These are phyloP conservation scores for Bimastos eiseni DNA, from an alignment of 2,888 invertebrate species.

Conservation along the genomic window DNA sequence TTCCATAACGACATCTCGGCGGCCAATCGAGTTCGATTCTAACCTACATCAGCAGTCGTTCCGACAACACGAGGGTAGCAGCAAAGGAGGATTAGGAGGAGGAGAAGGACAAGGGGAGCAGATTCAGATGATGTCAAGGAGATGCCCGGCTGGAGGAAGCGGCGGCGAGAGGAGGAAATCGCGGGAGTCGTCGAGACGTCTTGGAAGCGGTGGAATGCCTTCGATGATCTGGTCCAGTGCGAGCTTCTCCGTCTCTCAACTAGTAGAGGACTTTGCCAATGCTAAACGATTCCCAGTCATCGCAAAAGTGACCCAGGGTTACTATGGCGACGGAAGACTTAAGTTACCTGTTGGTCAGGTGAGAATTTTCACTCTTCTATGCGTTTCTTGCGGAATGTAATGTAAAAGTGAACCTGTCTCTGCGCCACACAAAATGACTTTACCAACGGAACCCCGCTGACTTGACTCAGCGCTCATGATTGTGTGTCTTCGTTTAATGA, in stretches of 20 bases:
- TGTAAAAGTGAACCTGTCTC: no score
- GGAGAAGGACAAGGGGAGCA: background rate
- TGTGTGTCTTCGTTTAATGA: no score
- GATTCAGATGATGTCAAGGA: background rate
- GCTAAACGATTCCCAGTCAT: background rate
- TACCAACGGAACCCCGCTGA: no score
- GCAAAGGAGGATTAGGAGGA: background rate
- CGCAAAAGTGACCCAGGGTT: constrained; percentile 15
- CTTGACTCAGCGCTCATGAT: no score
- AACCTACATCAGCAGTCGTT: background rate
- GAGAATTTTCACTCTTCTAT: background rate
- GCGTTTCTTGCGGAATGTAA: background rate
- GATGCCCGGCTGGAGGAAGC: background rate
- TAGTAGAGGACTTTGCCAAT: background rate
- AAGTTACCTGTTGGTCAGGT: constrained; percentile 23
- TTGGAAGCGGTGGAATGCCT: constrained; percentile 13
- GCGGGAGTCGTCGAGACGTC: background rate
- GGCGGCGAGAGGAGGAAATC: background rate
- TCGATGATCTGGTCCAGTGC: background rate
- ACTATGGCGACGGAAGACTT: background rate
- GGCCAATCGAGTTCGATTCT: background rate
- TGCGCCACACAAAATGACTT: no score
- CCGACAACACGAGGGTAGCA: background rate
- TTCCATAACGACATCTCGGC: background rate
- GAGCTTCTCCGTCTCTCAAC: background rate